Evolutionary conservation across 2,113 vertebrate species (phyloP).

Genomic region (Rhinolophus ferrumequinum): DNA sequence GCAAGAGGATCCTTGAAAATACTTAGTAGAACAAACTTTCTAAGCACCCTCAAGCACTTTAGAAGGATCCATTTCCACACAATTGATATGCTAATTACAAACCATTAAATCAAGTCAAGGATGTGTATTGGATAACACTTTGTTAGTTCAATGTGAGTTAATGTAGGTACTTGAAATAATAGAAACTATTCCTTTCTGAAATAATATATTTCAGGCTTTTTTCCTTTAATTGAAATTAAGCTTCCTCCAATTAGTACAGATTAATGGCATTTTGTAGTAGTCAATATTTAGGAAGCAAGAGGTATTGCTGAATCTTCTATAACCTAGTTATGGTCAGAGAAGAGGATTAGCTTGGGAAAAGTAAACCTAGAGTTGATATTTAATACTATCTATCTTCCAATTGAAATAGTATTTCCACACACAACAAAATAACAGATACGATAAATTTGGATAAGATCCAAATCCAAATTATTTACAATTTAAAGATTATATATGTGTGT

Average conservation of each 20-base stretch:
- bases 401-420: not conserved
- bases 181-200: constrained; percentile 67
- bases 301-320: not conserved
- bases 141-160: constrained; percentile 77
- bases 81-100: constrained; percentile 79
- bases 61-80: constrained; percentile 72
- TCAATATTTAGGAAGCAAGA: constrained; percentile 65
- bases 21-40: constrained; percentile 76
- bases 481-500: too few relatives aligned
- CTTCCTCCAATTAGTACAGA: constrained; percentile 76
- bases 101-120: constrained; percentile 77
- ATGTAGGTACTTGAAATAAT: constrained; percentile 76
- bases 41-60: constrained; percentile 70
- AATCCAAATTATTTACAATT: too few relatives aligned
- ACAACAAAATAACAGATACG: not conserved
- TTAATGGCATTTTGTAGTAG: constrained; percentile 68
- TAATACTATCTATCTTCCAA: not conserved
- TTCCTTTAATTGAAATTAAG: constrained; percentile 76
- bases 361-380: not conserved
- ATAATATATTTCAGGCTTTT: constrained; percentile 68
- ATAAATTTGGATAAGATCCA: not conserved
- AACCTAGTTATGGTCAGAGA: constrained; percentile 18
- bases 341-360: not conserved
- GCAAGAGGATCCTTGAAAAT: constrained; percentile 72
- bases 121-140: constrained; percentile 75